Percentiles rank a stretch among this genome's conserved stretches.
phyloP scores from a whole-genome alignment of 2,113 vertebrate genomes.

The Embiotoca jacksoni region DNA sequence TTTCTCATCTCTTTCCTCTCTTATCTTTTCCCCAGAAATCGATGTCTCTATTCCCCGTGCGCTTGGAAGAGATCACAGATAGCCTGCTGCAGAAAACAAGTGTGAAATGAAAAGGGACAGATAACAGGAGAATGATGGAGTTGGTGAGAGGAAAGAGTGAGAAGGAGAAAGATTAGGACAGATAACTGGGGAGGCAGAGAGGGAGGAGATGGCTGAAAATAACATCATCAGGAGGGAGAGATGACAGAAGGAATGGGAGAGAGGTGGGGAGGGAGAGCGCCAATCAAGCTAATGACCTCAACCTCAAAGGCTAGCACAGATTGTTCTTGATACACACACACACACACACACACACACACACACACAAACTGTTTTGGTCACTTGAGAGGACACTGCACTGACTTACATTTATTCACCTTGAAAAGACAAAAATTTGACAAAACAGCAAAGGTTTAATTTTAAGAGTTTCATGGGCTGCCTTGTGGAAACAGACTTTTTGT shows the following conservation, averaged over 20 bases:
- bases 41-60: conserved; percentile 54
- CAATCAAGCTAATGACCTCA: conserved; percentile 80
- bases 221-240: conserved; percentile 39
- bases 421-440: neutral
- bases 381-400: conserved; percentile 2
- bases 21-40: conserved; percentile 59
- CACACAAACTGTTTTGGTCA: conserved; percentile 31
- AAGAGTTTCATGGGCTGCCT: neutral
- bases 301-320: conserved; percentile 74
- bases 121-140: conserved; percentile 53
- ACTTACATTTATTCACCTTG: neutral
- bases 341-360: conserved; percentile 37
- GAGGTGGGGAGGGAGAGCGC: conserved; percentile 58
- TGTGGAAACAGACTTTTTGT: neutral
- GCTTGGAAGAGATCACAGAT: conserved; percentile 73
- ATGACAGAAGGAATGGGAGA: conserved; percentile 23
- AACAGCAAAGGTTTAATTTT: neutral
- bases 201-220: conserved; percentile 43
- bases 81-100: conserved; percentile 62
- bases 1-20: conserved; percentile 53
- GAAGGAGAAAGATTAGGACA: conserved; percentile 42
- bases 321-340: conserved; percentile 71
- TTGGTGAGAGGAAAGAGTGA: conserved; percentile 13
- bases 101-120: conserved; percentile 71
- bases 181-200: conserved; percentile 22